These are phyloP conservation scores for Anoncus sp. DNA, from an alignment of 2,888 invertebrate genomes.

Conservation along the genomic window DNA sequence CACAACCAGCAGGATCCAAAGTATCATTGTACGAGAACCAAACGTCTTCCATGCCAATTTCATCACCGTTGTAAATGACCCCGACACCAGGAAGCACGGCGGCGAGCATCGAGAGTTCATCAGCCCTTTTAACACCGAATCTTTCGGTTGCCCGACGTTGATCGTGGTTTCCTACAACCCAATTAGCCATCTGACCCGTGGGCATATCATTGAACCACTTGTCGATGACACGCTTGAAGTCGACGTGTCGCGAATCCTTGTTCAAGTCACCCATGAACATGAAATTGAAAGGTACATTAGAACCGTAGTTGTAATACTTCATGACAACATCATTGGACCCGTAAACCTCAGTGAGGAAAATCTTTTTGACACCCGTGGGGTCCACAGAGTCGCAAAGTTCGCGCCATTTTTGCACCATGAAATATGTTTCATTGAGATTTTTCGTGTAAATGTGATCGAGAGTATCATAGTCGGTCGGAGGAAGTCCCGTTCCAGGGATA, in stretches of 20 bases:
- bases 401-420: slow-evolving; percentile 71
- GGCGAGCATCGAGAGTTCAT: no score
- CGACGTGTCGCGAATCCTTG: slow-evolving; percentile 83
- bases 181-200: slow-evolving; percentile 85
- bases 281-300: slow-evolving; percentile 88
- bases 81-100: slow-evolving; percentile 82
- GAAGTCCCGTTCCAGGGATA: slow-evolving; percentile 37
- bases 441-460: slow-evolving; percentile 81
- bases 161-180: slow-evolving; percentile 87
- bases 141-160: no score
- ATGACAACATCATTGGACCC: slow-evolving; percentile 80
- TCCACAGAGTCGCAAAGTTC: no score
- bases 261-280: slow-evolving; percentile 83
- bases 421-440: slow-evolving; percentile 77
- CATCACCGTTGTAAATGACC: slow-evolving; percentile 92
- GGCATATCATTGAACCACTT: slow-evolving; percentile 87
- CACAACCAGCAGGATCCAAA: slow-evolving; percentile 87
- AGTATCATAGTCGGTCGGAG: slow-evolving; percentile 73
- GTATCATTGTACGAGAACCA: slow-evolving; percentile 87
- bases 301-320: slow-evolving; percentile 74
- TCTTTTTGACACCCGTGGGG: slow-evolving; percentile 72
- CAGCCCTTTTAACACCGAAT: no score
- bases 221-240: slow-evolving; percentile 84
- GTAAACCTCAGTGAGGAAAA: slow-evolving; percentile 88
- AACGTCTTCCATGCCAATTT: slow-evolving; percentile 90